phyloP scores from a whole-genome alignment of 2,888 invertebrate species.

The Drosophila lutescens region DNA sequence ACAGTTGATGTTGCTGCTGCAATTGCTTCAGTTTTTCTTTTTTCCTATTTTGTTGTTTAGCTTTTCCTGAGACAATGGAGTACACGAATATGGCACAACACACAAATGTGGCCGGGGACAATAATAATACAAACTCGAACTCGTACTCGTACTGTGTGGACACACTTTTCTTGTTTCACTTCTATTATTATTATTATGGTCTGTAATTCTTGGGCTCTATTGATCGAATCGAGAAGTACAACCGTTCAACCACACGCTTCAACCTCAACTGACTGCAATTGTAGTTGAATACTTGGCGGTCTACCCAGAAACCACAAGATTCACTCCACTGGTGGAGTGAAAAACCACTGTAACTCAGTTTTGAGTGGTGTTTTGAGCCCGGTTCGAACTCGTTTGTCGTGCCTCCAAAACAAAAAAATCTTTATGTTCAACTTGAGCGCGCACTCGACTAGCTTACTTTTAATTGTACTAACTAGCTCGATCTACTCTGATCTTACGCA shows the following conservation, averaged over 20 bases:
- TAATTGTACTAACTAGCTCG: conserved; percentile 73
- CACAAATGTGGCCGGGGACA: conserved; percentile 22
- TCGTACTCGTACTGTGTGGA: background rate
- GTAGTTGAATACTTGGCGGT: conserved; percentile 53
- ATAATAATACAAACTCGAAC: conserved; percentile 6
- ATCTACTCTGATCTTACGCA: conserved; percentile 66
- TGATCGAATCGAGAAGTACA: conserved; percentile 16
- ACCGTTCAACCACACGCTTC: conserved; percentile 64
- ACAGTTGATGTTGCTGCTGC: conserved; percentile 38
- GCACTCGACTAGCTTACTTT: conserved; percentile 48
- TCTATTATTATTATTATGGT: conserved; percentile 47
- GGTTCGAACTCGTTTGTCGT: conserved; percentile 73
- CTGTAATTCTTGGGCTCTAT: conserved; percentile 10
- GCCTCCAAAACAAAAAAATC: conserved; percentile 58
- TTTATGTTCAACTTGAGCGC: conserved; percentile 46
- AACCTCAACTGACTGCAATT: conserved; percentile 75
- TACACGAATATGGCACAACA: conserved; percentile 55
- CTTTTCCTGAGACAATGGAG: conserved; percentile 57
- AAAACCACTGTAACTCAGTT: conserved; percentile 44
- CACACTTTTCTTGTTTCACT: conserved; percentile 27
- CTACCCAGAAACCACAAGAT: conserved; percentile 16
- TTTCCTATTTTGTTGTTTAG: background rate
- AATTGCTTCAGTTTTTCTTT: conserved; percentile 32
- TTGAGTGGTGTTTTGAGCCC: conserved; percentile 54
- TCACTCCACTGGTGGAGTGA: conserved; percentile 7